Evolutionary conservation across 2,888 invertebrate genomes (phyloP).

Genomic region (Mellilla xanthometata): DNA sequence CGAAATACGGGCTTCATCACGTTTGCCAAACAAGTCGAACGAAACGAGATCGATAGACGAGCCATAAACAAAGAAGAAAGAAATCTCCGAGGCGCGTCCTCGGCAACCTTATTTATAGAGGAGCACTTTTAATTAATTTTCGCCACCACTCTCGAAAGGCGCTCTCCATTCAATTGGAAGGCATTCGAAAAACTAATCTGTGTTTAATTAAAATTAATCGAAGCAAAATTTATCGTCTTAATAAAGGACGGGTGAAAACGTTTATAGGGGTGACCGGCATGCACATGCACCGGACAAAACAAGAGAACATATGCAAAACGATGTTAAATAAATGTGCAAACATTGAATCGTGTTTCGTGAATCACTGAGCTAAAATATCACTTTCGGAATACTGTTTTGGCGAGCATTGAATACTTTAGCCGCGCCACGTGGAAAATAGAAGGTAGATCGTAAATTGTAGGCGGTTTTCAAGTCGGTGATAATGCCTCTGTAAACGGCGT

Average conservation of each 20-base stretch:
- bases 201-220: conserved; percentile 24
- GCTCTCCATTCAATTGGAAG: conserved; percentile 27
- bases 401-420: conserved; percentile 24
- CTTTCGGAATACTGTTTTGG: conserved; percentile 24
- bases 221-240: conserved; percentile 21
- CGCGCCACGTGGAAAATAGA: conserved; percentile 18
- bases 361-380: conserved; percentile 30
- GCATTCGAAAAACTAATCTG: conserved; percentile 27
- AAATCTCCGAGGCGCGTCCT: conserved; percentile 47
- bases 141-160: conserved; percentile 31
- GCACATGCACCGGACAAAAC: conserved; percentile 9
- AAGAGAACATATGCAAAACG: conserved; percentile 20
- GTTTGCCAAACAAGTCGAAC: conserved; percentile 45
- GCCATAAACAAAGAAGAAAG: conserved; percentile 57
- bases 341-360: conserved; percentile 31
- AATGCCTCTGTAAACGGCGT: conserved; percentile 1
- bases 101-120: conserved; percentile 43
- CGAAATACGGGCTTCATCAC: conserved; percentile 43
- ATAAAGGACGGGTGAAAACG: conserved; percentile 1
- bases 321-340: conserved; percentile 29
- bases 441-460: conserved; percentile 10
- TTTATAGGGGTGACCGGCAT: conserved; percentile 13
- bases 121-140: conserved; percentile 47
- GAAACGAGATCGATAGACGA: conserved; percentile 49
- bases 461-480: not conserved